Percentiles rank a stretch among this genome's conserved stretches.
Evolutionary conservation across 2,888 invertebrate species (phyloP).

Genomic region (Octodonta nipae): DNA sequence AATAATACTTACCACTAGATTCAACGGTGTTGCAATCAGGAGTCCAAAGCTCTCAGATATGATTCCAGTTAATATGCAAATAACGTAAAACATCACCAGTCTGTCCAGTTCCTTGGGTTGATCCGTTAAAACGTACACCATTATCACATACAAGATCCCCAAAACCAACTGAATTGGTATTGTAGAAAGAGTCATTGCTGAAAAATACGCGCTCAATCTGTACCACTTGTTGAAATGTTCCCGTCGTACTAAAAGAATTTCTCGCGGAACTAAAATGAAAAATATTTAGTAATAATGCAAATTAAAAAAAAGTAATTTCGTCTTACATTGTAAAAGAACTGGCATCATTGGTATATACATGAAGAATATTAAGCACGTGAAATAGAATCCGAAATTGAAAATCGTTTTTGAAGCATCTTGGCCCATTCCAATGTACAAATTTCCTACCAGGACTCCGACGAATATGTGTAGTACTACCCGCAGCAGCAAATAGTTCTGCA

Average conservation of each 20-base stretch:
- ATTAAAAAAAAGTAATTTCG: neutral
- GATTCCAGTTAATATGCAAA: constrained; percentile 57
- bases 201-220: constrained; percentile 63
- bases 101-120: constrained; percentile 62
- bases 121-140: constrained; percentile 61
- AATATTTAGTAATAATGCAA: neutral
- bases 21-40: constrained; percentile 59
- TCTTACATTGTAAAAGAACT: constrained; percentile 65
- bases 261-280: constrained; percentile 70
- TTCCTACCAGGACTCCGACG: constrained; percentile 55
- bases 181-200: constrained; percentile 56
- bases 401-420: constrained; percentile 69
- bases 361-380: constrained; percentile 64
- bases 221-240: constrained; percentile 83
- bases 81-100: constrained; percentile 52
- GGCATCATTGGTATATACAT: constrained; percentile 76
- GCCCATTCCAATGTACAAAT: constrained; percentile 59
- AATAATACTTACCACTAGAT: constrained; percentile 63
- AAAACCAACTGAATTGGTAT: constrained; percentile 59
- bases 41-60: constrained; percentile 70
- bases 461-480: constrained; percentile 54
- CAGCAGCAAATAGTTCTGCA: constrained; percentile 57
- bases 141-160: constrained; percentile 50
- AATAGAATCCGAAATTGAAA: constrained; percentile 75
- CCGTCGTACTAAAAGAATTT: constrained; percentile 62